These are phyloP conservation scores for Thymelicus sylvestris DNA, from an alignment of 2,888 invertebrate species.

Conservation along the genomic window DNA sequence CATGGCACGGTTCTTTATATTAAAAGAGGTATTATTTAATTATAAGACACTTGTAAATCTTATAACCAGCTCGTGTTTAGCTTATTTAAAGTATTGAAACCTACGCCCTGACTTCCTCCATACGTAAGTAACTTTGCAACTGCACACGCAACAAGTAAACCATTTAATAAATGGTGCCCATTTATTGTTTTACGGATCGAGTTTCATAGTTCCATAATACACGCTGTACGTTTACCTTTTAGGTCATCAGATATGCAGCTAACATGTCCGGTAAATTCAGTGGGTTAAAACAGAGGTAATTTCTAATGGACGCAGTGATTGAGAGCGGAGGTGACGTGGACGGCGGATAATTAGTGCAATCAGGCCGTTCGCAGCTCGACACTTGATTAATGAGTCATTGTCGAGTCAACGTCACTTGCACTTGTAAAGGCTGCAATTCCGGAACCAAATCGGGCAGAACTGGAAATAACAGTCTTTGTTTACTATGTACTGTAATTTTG, in stretches of 20 bases:
- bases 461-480: neutral
- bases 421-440: neutral
- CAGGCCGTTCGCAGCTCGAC: neutral
- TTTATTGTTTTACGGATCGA: too few relatives aligned
- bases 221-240: too few relatives aligned
- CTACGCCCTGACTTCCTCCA: too few relatives aligned
- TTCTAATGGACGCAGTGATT: neutral
- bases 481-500: neutral
- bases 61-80: too few relatives aligned
- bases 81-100: too few relatives aligned
- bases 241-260: neutral
- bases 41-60: too few relatives aligned
- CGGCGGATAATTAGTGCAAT: constrained; percentile 1
- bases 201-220: too few relatives aligned
- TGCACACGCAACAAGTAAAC: too few relatives aligned
- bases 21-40: too few relatives aligned
- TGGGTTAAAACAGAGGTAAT: neutral
- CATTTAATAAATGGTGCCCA: too few relatives aligned
- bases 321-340: neutral
- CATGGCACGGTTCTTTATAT: too few relatives aligned
- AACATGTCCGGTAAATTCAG: neutral
- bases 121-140: too few relatives aligned
- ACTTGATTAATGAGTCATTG: neutral
- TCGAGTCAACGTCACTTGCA: neutral
- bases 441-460: neutral